These are phyloP conservation scores for Vireo altiloquus DNA, from an alignment of 2,113 vertebrate genomes.

Conservation along the genomic window DNA sequence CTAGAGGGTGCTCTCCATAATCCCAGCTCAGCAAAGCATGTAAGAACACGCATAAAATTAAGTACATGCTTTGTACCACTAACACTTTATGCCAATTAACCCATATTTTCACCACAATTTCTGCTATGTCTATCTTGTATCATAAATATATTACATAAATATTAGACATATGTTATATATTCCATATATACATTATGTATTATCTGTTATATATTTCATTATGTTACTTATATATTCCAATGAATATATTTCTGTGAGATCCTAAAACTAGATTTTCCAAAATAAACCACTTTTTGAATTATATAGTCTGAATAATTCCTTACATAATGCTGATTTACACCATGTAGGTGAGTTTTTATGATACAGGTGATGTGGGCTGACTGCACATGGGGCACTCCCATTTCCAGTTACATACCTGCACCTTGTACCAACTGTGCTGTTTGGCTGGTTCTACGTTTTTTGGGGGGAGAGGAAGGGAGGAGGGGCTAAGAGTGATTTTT, in stretches of 20 bases:
- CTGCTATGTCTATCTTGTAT: neutral
- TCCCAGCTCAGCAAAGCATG: conserved; percentile 32
- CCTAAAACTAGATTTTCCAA: neutral
- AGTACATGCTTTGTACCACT: neutral
- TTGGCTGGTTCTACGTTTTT: neutral
- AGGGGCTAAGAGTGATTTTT: neutral
- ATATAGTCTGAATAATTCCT: neutral
- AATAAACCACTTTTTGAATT: neutral
- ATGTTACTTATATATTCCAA: neutral
- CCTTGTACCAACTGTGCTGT: neutral
- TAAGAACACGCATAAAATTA: conserved; percentile 9
- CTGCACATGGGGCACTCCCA: neutral
- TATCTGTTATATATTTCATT: neutral
- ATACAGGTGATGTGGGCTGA: neutral
- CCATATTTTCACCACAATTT: neutral
- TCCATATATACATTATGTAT: neutral
- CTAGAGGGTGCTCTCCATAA: conserved; percentile 23
- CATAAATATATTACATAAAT: neutral
- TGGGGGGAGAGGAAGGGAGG: neutral
- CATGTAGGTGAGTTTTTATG: neutral
- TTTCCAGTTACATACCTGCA: neutral
- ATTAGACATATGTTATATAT: neutral
- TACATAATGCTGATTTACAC: neutral
- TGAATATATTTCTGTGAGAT: neutral
- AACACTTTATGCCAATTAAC: neutral